Conservation (phyloP, 2,797 vertebrate species). For the Leucoraja ocellata region DNA sequence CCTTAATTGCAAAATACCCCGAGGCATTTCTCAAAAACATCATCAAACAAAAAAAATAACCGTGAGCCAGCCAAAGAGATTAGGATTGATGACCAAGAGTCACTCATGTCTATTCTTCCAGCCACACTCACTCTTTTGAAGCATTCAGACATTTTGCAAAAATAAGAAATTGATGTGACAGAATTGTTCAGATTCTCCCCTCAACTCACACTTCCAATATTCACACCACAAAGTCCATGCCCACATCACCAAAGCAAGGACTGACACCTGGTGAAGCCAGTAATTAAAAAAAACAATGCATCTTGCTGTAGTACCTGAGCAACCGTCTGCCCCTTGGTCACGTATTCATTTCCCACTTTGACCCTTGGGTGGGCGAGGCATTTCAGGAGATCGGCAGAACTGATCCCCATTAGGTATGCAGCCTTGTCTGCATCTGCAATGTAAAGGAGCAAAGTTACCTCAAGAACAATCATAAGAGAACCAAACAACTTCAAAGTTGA, state of each 20-base stretch:
- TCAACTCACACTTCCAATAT: no score
- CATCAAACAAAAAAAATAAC: no score
- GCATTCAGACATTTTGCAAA: not conserved
- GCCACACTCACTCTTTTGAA: not conserved
- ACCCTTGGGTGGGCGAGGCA: slow-evolving; percentile 87
- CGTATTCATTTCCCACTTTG: slow-evolving; percentile 84
- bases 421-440: slow-evolving; percentile 83
- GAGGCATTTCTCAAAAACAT: no score
- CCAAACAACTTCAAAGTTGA: no score
- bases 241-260: no score
- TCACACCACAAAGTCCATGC: no score
- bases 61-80: no score
- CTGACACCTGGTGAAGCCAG: not conserved
- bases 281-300: not conserved
- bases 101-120: not conserved
- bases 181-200: no score
- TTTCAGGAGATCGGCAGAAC: slow-evolving; percentile 86
- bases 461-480: not conserved
- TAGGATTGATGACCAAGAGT: no score
- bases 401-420: slow-evolving; percentile 88
- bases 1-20: no score
- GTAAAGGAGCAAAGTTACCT: not conserved
- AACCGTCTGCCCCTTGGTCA: slow-evolving; percentile 89
- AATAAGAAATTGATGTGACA: no score
- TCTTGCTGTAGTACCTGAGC: slow-evolving; percentile 68